Base-by-base conservation (phyloP, 2,797 vertebrate genomes). In the Rhabdomys pumilio region DNA sequence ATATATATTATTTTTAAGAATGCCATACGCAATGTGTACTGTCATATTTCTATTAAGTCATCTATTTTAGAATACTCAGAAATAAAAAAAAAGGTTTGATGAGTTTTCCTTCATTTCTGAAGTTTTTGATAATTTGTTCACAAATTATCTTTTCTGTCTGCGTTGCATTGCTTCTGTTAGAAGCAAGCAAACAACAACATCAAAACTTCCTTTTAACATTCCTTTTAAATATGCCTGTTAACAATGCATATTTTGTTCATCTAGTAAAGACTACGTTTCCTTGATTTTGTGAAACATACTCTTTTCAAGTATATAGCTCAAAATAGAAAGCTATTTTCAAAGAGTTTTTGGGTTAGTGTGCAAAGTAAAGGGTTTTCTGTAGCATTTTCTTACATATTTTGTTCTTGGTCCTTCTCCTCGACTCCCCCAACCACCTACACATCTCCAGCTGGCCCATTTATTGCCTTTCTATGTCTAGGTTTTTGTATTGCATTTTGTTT, bases 1-100 rank as follows among this genome's bases (percentile, higher is more conserved):
- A 57, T 92, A 13, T 26, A 50, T 83, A 90, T 79, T 91, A 72
- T 38, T 89, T 84, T 85, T 90, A 10, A 19, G 59, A 83, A 41
- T 84, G 12, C 12, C 76, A 41, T 34, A 19, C 75, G 88, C 24
- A 75, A 6, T 57, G 31, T 59, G 13, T 90, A 38, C 29, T 69
- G 10, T 3, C 89, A 19, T 63, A 22, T 85, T 92, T 84, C 5
- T 73, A 88, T 91, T 47, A 77, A 69, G 63, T 8, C 20, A 44
- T 13, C 50, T 50, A 50, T 84, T 72, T 91, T 88, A 57, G 50
- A 94, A 34, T 17, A 96, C 53, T 90, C 41, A 61, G 3, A 89
- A 93, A 69, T 89, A 47, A 12, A 24, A 1, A 1, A 24, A 12
- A 31, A 1, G 24, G 50, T 90, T 80, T 90, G 14, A 55, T 47